Conservation (phyloP, 2,113 vertebrate species). For the Vulpes lagopus region DNA sequence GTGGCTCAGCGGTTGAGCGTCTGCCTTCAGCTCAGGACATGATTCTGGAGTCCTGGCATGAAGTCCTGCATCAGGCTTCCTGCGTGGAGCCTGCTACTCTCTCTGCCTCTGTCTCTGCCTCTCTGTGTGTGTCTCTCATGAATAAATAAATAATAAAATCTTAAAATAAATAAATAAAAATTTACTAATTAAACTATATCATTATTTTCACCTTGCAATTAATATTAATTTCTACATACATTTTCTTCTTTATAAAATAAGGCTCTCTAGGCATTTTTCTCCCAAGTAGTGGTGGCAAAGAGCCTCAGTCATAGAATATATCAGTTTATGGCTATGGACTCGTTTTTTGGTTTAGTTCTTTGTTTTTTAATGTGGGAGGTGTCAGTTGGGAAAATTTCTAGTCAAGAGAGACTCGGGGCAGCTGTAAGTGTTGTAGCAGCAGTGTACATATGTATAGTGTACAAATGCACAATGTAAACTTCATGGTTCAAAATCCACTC, state of each 20-base stretch:
- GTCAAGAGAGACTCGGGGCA: background rate
- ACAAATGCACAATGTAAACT: background rate
- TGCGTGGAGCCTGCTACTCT: too few relatives aligned
- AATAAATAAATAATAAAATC: too few relatives aligned
- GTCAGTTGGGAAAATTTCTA: background rate
- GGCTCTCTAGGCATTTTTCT: background rate
- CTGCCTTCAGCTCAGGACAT: too few relatives aligned
- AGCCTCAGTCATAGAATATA: background rate
- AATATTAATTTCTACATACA: background rate
- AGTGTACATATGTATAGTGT: background rate
- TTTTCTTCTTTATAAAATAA: slow-evolving; percentile 44
- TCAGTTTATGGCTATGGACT: background rate
- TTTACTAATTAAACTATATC: background rate
- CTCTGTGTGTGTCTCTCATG: too few relatives aligned
- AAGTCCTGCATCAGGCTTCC: too few relatives aligned
- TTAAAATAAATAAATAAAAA: too few relatives aligned
- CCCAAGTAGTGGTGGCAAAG: background rate
- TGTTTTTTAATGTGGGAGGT: background rate
- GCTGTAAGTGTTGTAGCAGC: background rate
- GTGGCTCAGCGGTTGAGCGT: too few relatives aligned
- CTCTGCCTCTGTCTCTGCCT: too few relatives aligned
- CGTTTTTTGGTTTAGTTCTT: background rate
- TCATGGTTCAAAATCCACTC: background rate
- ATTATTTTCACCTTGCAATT: background rate
- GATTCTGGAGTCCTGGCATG: too few relatives aligned